Conservation (phyloP, 2,888 invertebrate genomes). For the Candidula unifasciata region DNA sequence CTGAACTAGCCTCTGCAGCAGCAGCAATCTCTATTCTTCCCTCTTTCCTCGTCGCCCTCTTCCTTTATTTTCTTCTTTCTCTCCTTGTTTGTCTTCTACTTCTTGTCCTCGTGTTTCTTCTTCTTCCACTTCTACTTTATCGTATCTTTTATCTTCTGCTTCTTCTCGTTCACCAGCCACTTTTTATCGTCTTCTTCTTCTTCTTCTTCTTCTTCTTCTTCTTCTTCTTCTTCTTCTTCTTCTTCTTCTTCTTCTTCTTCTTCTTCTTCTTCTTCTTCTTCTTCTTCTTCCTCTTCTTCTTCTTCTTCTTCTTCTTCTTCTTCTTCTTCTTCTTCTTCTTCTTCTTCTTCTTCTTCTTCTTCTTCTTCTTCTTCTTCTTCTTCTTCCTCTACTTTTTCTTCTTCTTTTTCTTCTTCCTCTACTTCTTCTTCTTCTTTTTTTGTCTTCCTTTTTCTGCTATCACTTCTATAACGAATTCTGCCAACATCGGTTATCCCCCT, state of each 20-base stretch:
- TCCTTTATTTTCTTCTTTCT: too few species aligned
- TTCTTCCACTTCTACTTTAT: background rate
- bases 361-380: conserved; percentile 11
- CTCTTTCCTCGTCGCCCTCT: too few species aligned
- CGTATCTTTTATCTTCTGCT: background rate
- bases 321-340: conserved; percentile 24
- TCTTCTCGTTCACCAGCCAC: background rate
- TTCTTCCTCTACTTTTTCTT: background rate
- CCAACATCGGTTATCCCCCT: too few species aligned
- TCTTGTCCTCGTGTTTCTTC: background rate
- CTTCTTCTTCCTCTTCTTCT: background rate
- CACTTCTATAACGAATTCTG: too few species aligned
- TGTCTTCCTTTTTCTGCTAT: too few species aligned
- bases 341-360: conserved; percentile 12
- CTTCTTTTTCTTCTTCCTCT: too few species aligned
- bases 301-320: background rate
- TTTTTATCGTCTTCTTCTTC: background rate
- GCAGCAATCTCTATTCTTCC: too few species aligned
- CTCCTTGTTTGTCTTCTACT: background rate
- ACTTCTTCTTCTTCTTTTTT: too few species aligned
- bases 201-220: too few species aligned
- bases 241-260: background rate
- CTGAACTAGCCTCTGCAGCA: too few species aligned
- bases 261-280: too few species aligned
- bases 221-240: too few species aligned